These are phyloP conservation scores for Pseudocheirus occidentalis DNA, from an alignment of 2,797 vertebrate species.

Conservation along the genomic window DNA sequence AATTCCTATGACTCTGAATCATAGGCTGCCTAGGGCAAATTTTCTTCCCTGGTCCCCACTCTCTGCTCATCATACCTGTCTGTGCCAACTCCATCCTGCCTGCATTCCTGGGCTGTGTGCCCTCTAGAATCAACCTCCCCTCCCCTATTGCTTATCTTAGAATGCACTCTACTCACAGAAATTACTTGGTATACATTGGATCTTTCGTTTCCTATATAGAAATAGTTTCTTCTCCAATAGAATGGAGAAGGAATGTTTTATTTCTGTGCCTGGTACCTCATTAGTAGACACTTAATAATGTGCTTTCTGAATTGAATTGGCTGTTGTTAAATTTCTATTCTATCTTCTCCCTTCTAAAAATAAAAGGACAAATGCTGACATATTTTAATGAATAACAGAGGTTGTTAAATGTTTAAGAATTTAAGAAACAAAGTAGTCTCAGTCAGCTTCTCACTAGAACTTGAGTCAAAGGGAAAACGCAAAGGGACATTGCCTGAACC, in stretches of 20 bases:
- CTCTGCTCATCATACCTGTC: not conserved
- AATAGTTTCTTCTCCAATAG: not conserved
- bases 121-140: not conserved
- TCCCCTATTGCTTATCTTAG: not conserved
- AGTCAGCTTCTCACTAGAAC: not conserved
- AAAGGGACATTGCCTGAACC: not conserved
- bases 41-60: not conserved
- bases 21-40: not conserved
- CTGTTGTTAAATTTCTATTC: not conserved
- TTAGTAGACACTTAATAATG: not conserved
- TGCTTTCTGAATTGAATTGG: not conserved
- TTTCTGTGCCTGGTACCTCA: not conserved
- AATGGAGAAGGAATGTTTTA: not conserved
- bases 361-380: not conserved
- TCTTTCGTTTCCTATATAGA: not conserved
- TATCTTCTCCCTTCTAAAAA: not conserved
- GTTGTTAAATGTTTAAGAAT: not conserved
- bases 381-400: not conserved
- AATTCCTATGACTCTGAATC: too few relatives aligned
- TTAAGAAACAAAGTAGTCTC: not conserved
- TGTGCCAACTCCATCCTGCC: not conserved
- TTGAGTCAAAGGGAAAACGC: not conserved
- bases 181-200: not conserved
- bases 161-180: not conserved
- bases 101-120: not conserved